Conservation (phyloP, 2,888 invertebrate genomes). For the Fissipunctia ypsillon region DNA sequence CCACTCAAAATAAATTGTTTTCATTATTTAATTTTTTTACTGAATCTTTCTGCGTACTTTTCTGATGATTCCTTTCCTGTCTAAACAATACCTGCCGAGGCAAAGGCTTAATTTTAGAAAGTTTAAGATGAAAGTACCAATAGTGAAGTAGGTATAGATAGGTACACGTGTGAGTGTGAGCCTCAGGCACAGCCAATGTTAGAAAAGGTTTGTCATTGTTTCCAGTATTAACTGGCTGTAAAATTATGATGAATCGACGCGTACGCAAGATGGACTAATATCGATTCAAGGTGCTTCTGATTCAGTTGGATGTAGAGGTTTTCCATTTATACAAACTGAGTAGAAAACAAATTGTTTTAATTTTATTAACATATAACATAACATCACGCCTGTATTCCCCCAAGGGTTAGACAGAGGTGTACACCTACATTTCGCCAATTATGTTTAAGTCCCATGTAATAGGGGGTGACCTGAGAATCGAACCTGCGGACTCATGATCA, state of each 20-base stretch:
- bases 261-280: constrained; percentile 20
- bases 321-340: constrained; percentile 3
- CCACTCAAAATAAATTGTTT: neutral
- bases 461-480: too few relatives aligned
- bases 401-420: too few relatives aligned
- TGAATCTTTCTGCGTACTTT: neutral
- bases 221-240: constrained; percentile 15
- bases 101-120: neutral
- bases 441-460: too few relatives aligned
- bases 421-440: too few relatives aligned
- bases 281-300: constrained; percentile 33
- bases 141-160: neutral
- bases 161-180: neutral
- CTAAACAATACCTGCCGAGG: neutral
- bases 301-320: constrained; percentile 6
- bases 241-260: constrained; percentile 25
- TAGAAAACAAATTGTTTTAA: neutral
- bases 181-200: constrained; percentile 6
- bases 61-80: neutral
- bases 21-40: neutral
- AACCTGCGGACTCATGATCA: too few relatives aligned
- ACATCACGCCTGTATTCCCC: too few relatives aligned
- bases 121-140: neutral
- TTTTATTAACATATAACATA: too few relatives aligned
- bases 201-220: constrained; percentile 16